Base-by-base conservation (phyloP, 2,797 vertebrate genomes). In the Nyctibius grandis region DNA sequence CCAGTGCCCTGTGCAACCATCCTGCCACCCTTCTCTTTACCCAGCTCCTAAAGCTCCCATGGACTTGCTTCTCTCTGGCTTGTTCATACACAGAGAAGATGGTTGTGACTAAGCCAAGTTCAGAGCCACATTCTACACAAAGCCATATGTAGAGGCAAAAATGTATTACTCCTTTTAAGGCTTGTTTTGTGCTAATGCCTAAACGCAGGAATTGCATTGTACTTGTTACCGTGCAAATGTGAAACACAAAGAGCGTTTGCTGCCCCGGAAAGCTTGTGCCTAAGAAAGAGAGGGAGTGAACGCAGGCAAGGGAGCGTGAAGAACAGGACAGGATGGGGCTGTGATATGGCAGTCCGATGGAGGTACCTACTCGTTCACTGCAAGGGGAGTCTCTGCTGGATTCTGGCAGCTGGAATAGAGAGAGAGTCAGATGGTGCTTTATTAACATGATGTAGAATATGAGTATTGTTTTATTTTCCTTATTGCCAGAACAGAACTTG, bases 141-240 rank as follows among this genome's bases (percentile, higher is more conserved):
- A 89, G 59, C 84, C 90, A 61, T 31, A 25, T 6, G 48, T 15
- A 80, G 50, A 75, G 59, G 53, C 61, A 93, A 72, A 78, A 59
- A 36, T 18, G 63, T 70, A 69, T 50, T 19, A 7, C 36, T 77
- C 12, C 34, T 89, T 88, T 80, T 31, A 88, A 83, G 69, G 65
- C 44, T 93, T 90, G 77, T 95, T 93, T 67, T 79, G 51, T 57
- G 51, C 67, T 73, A 81, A 48, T 53, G 85, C 88, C 88, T 86
- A 42, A 74, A 90, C 94, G 80, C 84, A 93, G 88, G 85, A 87
- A 67, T 85, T 57, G 59, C 38, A n/a, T 12, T 84, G 82, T 75
- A 40, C 50, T 90, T 61, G 63, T 63, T 93, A 36, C 85, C 82
- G 88, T 89, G 85, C 88, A 87, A 77, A 89, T 94, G 85, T 93